phyloP scores from a whole-genome alignment of 2,113 vertebrate genomes.

The Hippocampus mohnikei region DNA sequence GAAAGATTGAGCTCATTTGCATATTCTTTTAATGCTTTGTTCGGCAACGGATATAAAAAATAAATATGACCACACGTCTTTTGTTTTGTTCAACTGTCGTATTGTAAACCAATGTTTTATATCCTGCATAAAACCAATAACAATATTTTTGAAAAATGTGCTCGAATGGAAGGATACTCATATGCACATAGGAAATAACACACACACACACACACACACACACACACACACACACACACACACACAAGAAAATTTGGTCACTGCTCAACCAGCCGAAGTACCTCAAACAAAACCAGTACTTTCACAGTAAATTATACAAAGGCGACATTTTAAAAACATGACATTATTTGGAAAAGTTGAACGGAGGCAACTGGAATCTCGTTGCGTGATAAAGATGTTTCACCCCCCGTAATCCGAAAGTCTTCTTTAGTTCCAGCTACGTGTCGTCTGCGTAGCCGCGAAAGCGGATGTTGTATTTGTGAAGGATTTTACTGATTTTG shows the following conservation, averaged over 20 bases:
- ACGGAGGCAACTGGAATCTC: neutral
- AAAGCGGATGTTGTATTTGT: constrained; percentile 32
- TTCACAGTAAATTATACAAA: constrained; percentile 28
- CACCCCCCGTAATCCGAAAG: no score
- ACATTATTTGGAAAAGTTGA: neutral
- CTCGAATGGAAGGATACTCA: neutral
- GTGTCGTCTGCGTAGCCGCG: neutral
- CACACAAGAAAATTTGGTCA: constrained; percentile 60
- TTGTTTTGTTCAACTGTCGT: no score
- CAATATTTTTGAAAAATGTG: neutral
- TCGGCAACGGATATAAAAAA: neutral
- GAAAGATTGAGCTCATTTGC: neutral
- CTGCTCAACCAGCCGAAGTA: constrained; percentile 76
- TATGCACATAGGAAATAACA: constrained; percentile 4
- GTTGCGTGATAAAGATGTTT: no score
- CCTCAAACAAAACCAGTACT: constrained; percentile 62
- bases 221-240: neutral
- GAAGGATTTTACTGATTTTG: neutral
- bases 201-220: constrained; percentile 7
- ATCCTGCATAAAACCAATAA: no score
- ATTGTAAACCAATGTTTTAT: no score
- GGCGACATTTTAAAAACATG: constrained; percentile 9
- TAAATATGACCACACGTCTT: neutral
- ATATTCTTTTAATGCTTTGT: neutral
- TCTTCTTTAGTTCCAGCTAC: no score